Evolutionary conservation across 2,113 vertebrate genomes (phyloP), one percentile per base, ranked within the genome.

Genomic region (Tringa solitaria): DNA sequence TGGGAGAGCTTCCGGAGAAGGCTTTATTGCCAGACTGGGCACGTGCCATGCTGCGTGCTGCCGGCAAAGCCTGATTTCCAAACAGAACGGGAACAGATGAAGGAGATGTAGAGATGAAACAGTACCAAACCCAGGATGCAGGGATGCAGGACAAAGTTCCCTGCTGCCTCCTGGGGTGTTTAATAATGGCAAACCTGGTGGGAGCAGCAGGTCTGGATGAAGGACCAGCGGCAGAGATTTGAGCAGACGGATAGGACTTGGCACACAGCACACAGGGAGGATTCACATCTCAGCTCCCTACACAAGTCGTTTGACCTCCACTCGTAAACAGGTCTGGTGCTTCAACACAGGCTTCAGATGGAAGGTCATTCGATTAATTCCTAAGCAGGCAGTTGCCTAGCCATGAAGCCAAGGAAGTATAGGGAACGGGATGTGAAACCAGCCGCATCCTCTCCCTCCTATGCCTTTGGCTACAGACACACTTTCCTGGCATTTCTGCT

Each of bases 1-100:
- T 8, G 37, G 89, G 90, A 95, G 85, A 90, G 81, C 72, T 96
- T 92, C 84, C 0, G 46, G 73, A 79, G 61, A 72, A 84, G 72
- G n/a, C 14, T 95, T 93, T 73, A 27, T 6, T 95, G 90, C 81
- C 90, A 88, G 76, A 46, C 27, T 1, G 8, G 68, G n/a, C 79
- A 89, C 4, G 7, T 79, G 64, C 41, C 4, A 0, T 11, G 18
- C 53, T 37, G 4, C 0, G 1, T 82, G 89, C 77, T 73, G 84
- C 68, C 0, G 0, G 35, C 48, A 94, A 22, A 79, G 39, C 65
- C 24, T 35, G 59, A 19, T 37, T 87, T 54, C 85, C 79, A 87
- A 73, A 63, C 41, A 10, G 53, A 63, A 24, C 10, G 16, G 86
- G 65, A 82, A 37, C 45, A 91, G 90, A 59, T n/a, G 53, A 73